A percentile compares a stretch with the other conserved stretches of the same genome.
These are phyloP conservation scores for Microcebus griseorufus DNA, from an alignment of 2,113 vertebrate species.

Conservation along the genomic window DNA sequence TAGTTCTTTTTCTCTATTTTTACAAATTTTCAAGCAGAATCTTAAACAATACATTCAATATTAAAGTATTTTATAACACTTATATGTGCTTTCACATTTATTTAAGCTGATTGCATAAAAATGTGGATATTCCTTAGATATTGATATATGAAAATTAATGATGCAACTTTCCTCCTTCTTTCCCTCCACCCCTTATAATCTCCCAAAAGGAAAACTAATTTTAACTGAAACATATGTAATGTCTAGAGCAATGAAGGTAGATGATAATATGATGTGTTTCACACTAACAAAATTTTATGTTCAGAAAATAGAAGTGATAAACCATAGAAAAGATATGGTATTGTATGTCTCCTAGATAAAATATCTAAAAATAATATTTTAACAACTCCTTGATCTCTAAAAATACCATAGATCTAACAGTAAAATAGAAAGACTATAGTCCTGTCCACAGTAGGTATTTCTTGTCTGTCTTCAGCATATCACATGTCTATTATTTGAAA, in stretches of 20 bases:
- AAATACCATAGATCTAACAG: neutral
- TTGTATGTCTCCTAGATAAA: neutral
- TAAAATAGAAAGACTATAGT: neutral
- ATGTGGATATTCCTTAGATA: neutral
- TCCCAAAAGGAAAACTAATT: neutral
- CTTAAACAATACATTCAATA: neutral
- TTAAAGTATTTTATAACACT: neutral
- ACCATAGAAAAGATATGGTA: neutral
- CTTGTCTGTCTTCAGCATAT: neutral
- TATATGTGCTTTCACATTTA: neutral
- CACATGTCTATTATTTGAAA: neutral
- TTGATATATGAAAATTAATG: neutral
- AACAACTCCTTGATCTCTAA: neutral
- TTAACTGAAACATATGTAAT: neutral
- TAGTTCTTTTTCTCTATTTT: neutral
- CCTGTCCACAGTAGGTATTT: neutral
- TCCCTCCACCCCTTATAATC: neutral
- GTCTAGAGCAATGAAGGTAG: neutral
- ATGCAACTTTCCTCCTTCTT: neutral
- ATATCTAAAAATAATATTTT: neutral
- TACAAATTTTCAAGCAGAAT: neutral
- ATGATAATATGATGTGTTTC: neutral
- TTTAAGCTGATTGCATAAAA: neutral
- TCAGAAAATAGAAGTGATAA: neutral
- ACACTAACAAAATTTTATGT: neutral